Conservation (phyloP, 2,113 vertebrate genomes). For the Rattus norvegicus region DNA sequence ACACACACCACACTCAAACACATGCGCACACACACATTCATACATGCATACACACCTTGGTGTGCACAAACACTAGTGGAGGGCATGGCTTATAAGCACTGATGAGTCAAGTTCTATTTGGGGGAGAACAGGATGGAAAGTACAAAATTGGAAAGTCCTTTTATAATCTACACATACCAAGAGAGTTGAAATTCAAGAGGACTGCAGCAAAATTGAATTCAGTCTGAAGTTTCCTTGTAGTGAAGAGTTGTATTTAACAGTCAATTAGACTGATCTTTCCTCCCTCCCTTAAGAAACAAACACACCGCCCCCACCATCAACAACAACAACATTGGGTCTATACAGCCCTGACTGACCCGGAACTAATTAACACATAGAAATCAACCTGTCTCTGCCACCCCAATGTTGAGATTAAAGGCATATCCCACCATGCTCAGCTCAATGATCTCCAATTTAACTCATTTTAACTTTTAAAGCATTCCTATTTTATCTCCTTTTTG, state of each 20-base stretch:
- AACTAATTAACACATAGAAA: background rate
- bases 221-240: background rate
- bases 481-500: background rate
- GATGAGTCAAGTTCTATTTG: background rate
- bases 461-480: conserved; percentile 3
- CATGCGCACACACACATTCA: background rate
- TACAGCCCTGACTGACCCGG: background rate
- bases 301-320: too few species aligned
- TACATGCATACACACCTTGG: background rate
- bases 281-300: too few species aligned
- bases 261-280: background rate
- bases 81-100: background rate
- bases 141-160: background rate
- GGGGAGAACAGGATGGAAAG: background rate
- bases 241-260: background rate
- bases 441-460: background rate
- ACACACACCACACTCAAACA: background rate
- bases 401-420: background rate
- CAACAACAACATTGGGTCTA: background rate
- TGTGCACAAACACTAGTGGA: background rate
- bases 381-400: background rate
- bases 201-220: background rate
- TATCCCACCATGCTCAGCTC: background rate
- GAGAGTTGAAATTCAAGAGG: conserved; percentile 1
- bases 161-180: background rate